These are phyloP conservation scores for Itoplectis maculator DNA, from an alignment of 2,888 invertebrate genomes.

Conservation along the genomic window DNA sequence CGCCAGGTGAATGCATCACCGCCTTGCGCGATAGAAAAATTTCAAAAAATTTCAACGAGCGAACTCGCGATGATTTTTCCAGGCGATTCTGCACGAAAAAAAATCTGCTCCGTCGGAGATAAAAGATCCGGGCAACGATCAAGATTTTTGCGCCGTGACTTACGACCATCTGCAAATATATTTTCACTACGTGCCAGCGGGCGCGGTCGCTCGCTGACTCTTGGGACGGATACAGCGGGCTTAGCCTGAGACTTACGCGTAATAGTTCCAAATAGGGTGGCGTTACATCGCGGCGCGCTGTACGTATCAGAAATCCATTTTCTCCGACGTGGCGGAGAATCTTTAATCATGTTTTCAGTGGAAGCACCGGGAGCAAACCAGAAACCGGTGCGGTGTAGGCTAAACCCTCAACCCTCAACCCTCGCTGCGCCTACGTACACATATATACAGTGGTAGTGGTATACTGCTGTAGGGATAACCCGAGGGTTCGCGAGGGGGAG, in stretches of 20 bases:
- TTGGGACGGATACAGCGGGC: conserved; percentile 76
- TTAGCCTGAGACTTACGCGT: conserved; percentile 79
- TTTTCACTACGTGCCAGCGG: conserved; percentile 7
- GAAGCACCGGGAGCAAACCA: conserved; percentile 54
- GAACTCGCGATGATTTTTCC: conserved; percentile 16
- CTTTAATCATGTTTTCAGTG: conserved; percentile 82
- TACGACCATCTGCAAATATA: conserved; percentile 30
- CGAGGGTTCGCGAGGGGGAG: conserved; percentile 61
- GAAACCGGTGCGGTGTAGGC: not conserved
- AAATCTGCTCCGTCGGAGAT: not conserved
- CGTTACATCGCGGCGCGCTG: conserved; percentile 75
- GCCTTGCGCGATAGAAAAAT: not conserved
- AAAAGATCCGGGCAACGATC: conserved; percentile 21
- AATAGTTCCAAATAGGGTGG: conserved; percentile 83
- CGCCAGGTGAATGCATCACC: conserved; percentile 21
- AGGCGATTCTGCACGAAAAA: too few relatives aligned
- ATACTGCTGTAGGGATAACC: conserved; percentile 55
- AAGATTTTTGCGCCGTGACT: conserved; percentile 8
- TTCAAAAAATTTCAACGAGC: conserved; percentile 1
- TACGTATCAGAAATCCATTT: conserved; percentile 83
- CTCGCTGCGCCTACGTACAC: conserved; percentile 19
- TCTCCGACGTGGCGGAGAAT: conserved; percentile 77
- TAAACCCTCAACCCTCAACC: conserved; percentile 24
- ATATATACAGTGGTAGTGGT: conserved; percentile 21
- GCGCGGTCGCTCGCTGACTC: conserved; percentile 18